These are phyloP conservation scores for Oscheius sp. DNA, from an alignment of 2,888 invertebrate species.

Conservation along the genomic window DNA sequence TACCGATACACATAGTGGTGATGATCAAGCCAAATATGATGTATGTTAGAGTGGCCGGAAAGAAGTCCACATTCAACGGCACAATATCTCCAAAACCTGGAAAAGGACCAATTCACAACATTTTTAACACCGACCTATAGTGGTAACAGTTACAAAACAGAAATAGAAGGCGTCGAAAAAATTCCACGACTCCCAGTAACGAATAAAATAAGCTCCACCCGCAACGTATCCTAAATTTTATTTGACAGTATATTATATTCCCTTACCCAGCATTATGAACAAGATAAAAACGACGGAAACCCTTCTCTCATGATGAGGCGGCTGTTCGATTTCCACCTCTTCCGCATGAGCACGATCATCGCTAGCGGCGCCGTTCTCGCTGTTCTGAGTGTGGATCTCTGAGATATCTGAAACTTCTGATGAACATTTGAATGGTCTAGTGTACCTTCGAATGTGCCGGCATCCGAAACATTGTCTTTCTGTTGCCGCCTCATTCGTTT, in stretches of 20 bases:
- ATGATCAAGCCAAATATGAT: slow-evolving; percentile 73
- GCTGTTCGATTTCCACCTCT: slow-evolving; percentile 38
- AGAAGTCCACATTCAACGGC: slow-evolving; percentile 71
- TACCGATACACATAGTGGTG: slow-evolving; percentile 73
- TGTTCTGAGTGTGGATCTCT: slow-evolving; percentile 69
- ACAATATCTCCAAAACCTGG: slow-evolving; percentile 73
- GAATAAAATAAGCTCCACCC: slow-evolving; percentile 72
- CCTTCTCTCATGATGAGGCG: slow-evolving; percentile 63
- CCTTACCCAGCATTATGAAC: slow-evolving; percentile 71
- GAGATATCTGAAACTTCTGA: slow-evolving; percentile 70
- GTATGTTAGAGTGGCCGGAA: slow-evolving; percentile 71
- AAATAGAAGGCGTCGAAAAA: slow-evolving; percentile 74
- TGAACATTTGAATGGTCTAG: too few species aligned
- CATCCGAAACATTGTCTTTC: slow-evolving; percentile 63
- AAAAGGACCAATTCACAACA: not conserved
- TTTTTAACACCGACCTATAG: slow-evolving; percentile 62
- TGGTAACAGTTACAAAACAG: slow-evolving; percentile 73
- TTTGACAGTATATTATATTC: not conserved
- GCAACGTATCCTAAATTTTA: slow-evolving; percentile 70
- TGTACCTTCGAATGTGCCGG: slow-evolving; percentile 72
- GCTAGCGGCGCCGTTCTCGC: slow-evolving; percentile 42
- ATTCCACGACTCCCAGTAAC: slow-evolving; percentile 72
- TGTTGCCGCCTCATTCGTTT: slow-evolving; percentile 48
- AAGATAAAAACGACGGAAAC: slow-evolving; percentile 73
- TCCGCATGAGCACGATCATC: slow-evolving; percentile 47